Conservation (phyloP, 2,888 invertebrate species). For the Melikaiella ostensackeni region DNA sequence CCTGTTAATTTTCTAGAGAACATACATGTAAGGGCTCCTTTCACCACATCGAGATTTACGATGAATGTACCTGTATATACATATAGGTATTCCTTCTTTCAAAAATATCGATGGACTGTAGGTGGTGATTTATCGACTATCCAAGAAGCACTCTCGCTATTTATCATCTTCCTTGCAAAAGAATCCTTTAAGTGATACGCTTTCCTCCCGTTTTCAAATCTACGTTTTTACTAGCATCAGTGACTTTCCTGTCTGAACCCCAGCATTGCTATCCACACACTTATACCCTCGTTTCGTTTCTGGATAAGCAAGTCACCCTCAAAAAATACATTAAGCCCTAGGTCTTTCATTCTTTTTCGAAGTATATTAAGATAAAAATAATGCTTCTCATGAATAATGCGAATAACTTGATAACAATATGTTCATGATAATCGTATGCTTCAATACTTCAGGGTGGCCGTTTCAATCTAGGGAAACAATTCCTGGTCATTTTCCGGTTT, state of each 20-base stretch:
- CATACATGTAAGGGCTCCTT: slow-evolving; percentile 3
- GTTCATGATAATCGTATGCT: no score
- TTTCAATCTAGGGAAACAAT: no score
- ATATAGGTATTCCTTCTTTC: slow-evolving; percentile 12
- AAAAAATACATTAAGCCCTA: not conserved
- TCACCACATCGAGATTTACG: slow-evolving; percentile 10
- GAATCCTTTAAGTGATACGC: slow-evolving; percentile 28
- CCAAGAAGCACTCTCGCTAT: slow-evolving; percentile 32
- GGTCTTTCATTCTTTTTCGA: not conserved
- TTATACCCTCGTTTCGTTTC: not conserved
- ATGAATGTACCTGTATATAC: slow-evolving; percentile 31
- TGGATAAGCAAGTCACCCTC: not conserved
- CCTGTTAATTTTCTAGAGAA: slow-evolving; percentile 22
- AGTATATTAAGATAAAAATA: not conserved
- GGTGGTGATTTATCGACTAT: slow-evolving; percentile 37
- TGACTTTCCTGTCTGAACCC: slow-evolving; percentile 10
- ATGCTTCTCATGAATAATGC: no score
- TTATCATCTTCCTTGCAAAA: slow-evolving; percentile 24
- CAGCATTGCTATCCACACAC: slow-evolving; percentile 7
- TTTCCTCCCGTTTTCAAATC: slow-evolving; percentile 5
- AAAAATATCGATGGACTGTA: slow-evolving; percentile 27
- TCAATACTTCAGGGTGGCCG: no score
- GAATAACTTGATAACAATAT: no score
- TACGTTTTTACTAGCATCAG: not conserved
- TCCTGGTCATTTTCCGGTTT: no score